phyloP scores from a whole-genome alignment of 2,888 invertebrate species.

The Cremastinae sp. region DNA sequence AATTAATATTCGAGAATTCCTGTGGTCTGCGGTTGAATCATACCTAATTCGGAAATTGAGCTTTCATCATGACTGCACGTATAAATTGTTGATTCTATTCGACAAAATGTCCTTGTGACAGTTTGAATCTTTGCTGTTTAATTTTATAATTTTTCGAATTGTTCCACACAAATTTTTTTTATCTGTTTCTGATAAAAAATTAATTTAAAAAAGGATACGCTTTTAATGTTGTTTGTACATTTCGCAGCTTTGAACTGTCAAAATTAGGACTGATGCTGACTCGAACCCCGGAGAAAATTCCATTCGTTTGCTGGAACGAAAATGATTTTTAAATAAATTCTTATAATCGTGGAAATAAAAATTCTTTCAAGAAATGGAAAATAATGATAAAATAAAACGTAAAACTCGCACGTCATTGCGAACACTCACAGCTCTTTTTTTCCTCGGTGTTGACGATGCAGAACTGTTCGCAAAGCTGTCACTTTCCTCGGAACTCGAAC shows the following conservation, averaged over 20 bases:
- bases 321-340: conserved; percentile 6
- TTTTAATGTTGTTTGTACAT: conserved; percentile 65
- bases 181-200: too few relatives aligned
- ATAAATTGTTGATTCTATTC: too few relatives aligned
- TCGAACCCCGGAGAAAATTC: conserved; percentile 66
- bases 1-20: too few relatives aligned
- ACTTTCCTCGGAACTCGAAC: conserved; percentile 9
- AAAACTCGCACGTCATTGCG: background rate
- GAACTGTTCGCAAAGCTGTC: conserved; percentile 32
- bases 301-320: conserved; percentile 62
- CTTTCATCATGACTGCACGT: too few relatives aligned
- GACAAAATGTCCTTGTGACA: too few relatives aligned
- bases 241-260: conserved; percentile 47
- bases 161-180: too few relatives aligned
- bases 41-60: too few relatives aligned
- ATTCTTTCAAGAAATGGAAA: background rate
- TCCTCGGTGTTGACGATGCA: conserved; percentile 51
- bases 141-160: too few relatives aligned
- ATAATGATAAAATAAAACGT: background rate
- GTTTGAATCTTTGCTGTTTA: too few relatives aligned
- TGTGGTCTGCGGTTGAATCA: too few relatives aligned
- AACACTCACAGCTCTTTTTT: conserved; percentile 66
- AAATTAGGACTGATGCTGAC: conserved; percentile 66
- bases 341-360: too few relatives aligned
- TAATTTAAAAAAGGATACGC: conserved; percentile 76